Percentiles rank a stretch among this genome's conserved stretches.
phyloP scores from a whole-genome alignment of 2,888 invertebrate species.

The Mimas tiliae region DNA sequence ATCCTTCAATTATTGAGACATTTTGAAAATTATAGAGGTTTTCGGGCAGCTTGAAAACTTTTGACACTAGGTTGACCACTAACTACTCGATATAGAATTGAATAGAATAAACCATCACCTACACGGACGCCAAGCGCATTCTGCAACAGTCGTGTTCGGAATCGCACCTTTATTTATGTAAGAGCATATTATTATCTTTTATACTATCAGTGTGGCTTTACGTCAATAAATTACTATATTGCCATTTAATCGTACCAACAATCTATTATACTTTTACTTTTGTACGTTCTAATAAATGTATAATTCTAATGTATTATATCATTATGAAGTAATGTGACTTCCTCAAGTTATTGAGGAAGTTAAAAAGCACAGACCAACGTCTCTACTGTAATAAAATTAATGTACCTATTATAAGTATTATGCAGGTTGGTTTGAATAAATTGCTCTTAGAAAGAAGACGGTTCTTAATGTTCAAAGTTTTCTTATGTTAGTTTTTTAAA shows the following conservation, averaged over 20 bases:
- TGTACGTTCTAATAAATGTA: neutral
- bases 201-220: slow-evolving; percentile 10
- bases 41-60: no score
- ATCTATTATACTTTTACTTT: slow-evolving; percentile 20
- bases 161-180: neutral
- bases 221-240: slow-evolving; percentile 14
- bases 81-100: no score
- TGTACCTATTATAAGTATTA: neutral
- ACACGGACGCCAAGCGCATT: neutral
- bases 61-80: no score
- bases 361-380: neutral
- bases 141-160: neutral
- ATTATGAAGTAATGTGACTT: neutral
- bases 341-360: neutral
- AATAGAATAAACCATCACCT: no score
- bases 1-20: no score
- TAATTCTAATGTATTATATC: slow-evolving; percentile 1
- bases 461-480: no score
- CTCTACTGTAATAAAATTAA: neutral
- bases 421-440: neutral
- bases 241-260: slow-evolving; percentile 5
- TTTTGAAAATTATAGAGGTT: no score
- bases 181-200: slow-evolving; percentile 13
- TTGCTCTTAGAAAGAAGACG: neutral
- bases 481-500: no score